Base-by-base conservation (phyloP, 1,140 invertebrate species). In the Pseudomyrmex sp. region DNA sequence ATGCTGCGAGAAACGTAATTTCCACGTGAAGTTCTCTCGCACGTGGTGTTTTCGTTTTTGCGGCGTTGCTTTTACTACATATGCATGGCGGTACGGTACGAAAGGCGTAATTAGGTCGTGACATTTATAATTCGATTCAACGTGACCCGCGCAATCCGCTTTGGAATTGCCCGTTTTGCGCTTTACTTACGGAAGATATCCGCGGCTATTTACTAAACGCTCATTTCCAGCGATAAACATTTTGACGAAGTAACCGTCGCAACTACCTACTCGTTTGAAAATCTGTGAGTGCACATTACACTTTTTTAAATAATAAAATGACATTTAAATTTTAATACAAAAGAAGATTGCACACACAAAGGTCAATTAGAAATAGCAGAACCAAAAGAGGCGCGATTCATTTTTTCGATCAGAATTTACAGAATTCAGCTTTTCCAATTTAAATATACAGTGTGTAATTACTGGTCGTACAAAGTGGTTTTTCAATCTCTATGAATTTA, bases 81-180 rank as follows among this genome's bases (percentile, higher is more conserved):
- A 80, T 80, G 76, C 76, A 80, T 80, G 66, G 54, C 54, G 54
- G 54, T 66, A 80, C 76, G 76, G 54, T 66, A 80, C 76, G 76
- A 80, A 80, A 80, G 65, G 58, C 26, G 76, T 80, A 80, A 80
- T 80, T 80, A 80, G 76, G 76, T 80, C 76, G 76, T 80, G 76
- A 80, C 76, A 54, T 80, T 80, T 80, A 80, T 80, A 80, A 80
- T 80, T 72, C 56, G 76, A 80, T 80, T 80, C 69, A 80, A 18
- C 76, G 56, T 72, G 66, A 77, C 63, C 75, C 63, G 48, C n/a
- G 63, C 63, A 56, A 77, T 77, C 26, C 54, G 76, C 65, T 80
- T 80, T 72, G 66, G 76, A 80, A 80, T 80, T 70, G 66, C 76
- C 61, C 54, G 76, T 80, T 80, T 35, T 72, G 56, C 66, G 23